Conservation (phyloP, 2,797 vertebrate species). For the Anas bernieri region DNA sequence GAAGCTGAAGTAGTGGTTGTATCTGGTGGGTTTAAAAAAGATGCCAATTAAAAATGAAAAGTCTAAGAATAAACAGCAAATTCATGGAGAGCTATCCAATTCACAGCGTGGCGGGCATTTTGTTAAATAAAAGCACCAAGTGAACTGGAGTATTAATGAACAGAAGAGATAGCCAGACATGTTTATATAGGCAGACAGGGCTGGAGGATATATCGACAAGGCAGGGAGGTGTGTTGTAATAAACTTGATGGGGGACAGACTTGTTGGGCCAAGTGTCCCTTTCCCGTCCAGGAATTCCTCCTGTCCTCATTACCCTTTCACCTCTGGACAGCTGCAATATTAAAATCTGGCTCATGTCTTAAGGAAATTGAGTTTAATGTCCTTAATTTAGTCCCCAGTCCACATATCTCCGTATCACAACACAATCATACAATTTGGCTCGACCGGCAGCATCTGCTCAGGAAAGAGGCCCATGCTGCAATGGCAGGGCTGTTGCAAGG, state of each 20-base stretch:
- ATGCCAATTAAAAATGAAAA: conserved; percentile 42
- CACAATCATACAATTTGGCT: conserved; percentile 28
- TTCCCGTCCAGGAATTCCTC: conserved; percentile 75
- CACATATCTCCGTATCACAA: conserved; percentile 51
- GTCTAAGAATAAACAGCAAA: conserved; percentile 45
- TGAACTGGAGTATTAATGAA: conserved; percentile 69
- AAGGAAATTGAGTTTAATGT: conserved; percentile 69
- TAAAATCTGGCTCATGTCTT: conserved; percentile 69
- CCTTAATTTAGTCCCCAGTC: conserved; percentile 59
- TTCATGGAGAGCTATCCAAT: conserved; percentile 11
- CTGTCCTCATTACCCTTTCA: conserved; percentile 76
- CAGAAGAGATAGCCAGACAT: conserved; percentile 73
- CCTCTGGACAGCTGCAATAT: conserved; percentile 71
- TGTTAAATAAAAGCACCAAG: conserved; percentile 67
- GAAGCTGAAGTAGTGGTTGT: neutral
- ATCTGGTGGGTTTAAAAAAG: neutral
- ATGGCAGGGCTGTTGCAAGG: conserved; percentile 23
- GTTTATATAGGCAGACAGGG: conserved; percentile 75
- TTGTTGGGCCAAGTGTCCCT: conserved; percentile 68
- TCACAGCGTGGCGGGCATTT: conserved; percentile 35
- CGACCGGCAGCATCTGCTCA: neutral
- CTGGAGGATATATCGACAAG: conserved; percentile 64
- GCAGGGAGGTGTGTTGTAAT: conserved; percentile 74
- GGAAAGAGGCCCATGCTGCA: conserved; percentile 48
- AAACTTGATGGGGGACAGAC: conserved; percentile 72